A percentile compares a stretch with the other conserved stretches of the same genome.
phyloP scores from a whole-genome alignment of 2,113 vertebrate genomes.

The Meleagris gallopavo region DNA sequence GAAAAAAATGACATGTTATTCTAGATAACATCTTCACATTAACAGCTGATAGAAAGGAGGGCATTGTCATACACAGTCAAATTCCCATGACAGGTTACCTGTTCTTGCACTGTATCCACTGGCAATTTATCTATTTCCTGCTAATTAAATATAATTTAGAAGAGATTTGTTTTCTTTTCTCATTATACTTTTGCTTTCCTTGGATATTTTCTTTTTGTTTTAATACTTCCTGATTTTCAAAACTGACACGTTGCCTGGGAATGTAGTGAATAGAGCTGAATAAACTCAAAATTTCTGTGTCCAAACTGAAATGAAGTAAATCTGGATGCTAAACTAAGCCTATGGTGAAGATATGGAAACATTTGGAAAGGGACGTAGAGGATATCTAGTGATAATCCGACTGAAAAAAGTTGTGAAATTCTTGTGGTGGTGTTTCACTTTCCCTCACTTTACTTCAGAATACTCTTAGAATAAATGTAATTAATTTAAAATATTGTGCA shows the following conservation, averaged over 20 bases:
- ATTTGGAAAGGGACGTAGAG: neutral
- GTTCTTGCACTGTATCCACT: neutral
- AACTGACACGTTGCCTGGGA: neutral
- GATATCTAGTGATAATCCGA: neutral
- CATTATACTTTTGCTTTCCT: neutral
- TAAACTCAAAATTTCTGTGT: neutral
- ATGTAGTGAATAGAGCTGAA: neutral
- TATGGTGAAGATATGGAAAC: neutral
- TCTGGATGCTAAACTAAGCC: neutral
- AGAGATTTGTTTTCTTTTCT: neutral
- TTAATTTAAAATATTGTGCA: neutral
- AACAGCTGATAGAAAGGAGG: neutral
- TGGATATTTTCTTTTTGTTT: neutral
- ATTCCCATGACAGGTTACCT: neutral
- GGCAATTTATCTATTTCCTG: neutral
- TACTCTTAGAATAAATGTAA: neutral
- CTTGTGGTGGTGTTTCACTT: neutral
- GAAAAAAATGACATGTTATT: neutral
- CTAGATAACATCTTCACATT: neutral
- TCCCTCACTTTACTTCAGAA: neutral
- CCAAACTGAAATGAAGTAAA: neutral
- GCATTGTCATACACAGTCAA: neutral
- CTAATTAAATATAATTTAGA: neutral
- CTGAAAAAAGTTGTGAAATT: neutral
- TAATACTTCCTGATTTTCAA: neutral